Evolutionary conservation across 2,113 vertebrate genomes (phyloP), one percentile per base, ranked within the genome.

Genomic region (Amblyopsis rosae): DNA sequence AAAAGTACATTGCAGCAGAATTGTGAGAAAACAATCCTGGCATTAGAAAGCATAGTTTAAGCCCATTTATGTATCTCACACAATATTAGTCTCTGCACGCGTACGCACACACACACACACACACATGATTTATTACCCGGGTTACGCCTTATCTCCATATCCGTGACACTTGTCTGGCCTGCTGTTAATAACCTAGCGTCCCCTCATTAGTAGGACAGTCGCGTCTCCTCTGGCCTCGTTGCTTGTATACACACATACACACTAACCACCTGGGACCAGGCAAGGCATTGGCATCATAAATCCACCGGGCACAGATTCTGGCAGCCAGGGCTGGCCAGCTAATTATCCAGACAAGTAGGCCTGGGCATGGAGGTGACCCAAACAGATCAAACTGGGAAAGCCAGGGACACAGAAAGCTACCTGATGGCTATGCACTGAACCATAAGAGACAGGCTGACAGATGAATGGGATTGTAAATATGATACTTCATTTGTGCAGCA

Each of bases 301-400:
- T 83, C 84, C 82, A 87, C 16, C 69, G 84, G 70, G 74, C 62
- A 47, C 60, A 53, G 65, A 80, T 74, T 68, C 68, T 77, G 86
- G 33, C 80, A 86, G 81, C 73, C 41, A 81, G 76, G 62, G 72
- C 72, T 55, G 4, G 72, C 76, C 65, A 70, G 77, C 80, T 92
- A 92, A 93, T 94, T 91, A 92, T 90, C 81, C 86, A 76, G 79
- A 85, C 84, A 88, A 68, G 86, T 81, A 82, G 79, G 84, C 83
- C 11, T 59, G 75, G 71, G 61, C 72, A 81, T 75, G 72, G 79
- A 82, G 83, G 82, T 78, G 82, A 89, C 89, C 90, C 73, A 73
- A 72, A 67, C 74, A n/a, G 62, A 77, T 19, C 45, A 59, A 19
- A 66, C 9, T 9, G 59, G 77, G 32, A 70, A 75, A 77, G 51